A percentile compares a stretch with the other conserved stretches of the same genome.
phyloP scores from a whole-genome alignment of 2,888 invertebrate genomes.

The Polietes domitor region DNA sequence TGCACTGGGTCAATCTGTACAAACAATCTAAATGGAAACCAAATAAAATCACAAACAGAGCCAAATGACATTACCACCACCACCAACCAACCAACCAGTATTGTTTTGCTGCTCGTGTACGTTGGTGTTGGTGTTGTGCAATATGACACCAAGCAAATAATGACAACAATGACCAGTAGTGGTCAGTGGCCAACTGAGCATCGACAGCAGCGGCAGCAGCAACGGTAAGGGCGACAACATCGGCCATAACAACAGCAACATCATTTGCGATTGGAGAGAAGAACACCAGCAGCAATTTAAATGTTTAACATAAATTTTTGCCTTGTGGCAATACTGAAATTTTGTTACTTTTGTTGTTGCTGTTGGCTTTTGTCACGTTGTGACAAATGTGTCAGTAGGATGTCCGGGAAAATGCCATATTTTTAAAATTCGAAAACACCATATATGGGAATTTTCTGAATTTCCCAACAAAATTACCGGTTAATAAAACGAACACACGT shows the following conservation, averaged over 20 bases:
- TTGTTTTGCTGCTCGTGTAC: neutral
- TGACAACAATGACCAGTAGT: slow-evolving; percentile 14
- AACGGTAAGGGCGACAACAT: no score
- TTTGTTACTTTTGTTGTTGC: neutral
- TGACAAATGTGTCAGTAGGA: no score
- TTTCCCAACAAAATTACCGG: no score
- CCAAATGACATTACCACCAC: slow-evolving; percentile 2
- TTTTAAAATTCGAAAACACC: no score
- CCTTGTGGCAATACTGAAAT: slow-evolving; percentile 15
- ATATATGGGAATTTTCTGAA: no score
- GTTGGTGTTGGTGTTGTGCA: slow-evolving; percentile 15
- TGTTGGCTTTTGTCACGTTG: neutral
- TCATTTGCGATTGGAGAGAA: neutral
- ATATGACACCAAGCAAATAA: slow-evolving; percentile 35
- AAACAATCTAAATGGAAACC: slow-evolving; percentile 10
- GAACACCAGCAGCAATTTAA: slow-evolving; percentile 6
- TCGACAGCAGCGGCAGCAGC: neutral
- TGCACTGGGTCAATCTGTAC: slow-evolving; percentile 2
- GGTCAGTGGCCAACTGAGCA: neutral
- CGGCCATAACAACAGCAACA: neutral
- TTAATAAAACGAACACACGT: no score
- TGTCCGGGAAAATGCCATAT: no score
- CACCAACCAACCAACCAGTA: neutral
- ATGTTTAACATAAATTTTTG: slow-evolving; percentile 20
- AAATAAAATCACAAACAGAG: slow-evolving; percentile 20